Evolutionary conservation across 2,888 invertebrate species (phyloP).

Genomic region (Anaspis maculata): DNA sequence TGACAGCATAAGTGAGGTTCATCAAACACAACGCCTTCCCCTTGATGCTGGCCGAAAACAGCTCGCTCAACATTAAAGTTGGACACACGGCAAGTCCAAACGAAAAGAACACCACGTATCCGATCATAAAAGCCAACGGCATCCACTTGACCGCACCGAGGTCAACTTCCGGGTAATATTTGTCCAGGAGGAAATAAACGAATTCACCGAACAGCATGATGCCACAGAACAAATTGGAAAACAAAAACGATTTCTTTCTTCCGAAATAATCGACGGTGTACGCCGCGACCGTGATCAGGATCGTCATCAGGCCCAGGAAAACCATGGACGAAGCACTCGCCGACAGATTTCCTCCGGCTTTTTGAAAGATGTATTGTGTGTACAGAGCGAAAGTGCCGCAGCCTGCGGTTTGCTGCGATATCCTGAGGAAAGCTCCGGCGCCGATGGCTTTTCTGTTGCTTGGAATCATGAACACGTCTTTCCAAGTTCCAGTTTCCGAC

Average conservation of each 20-base stretch:
- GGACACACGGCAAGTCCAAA: constrained; percentile 29
- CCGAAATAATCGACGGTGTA: constrained; percentile 23
- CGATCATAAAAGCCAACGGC: constrained; percentile 29
- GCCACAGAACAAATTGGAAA: constrained; percentile 22
- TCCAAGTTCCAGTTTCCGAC: constrained; percentile 32
- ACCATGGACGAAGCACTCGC: constrained; percentile 27
- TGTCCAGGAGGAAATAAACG: constrained; percentile 24
- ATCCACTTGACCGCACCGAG: constrained; percentile 24
- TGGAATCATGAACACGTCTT: constrained; percentile 25
- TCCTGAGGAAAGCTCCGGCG: constrained; percentile 27
- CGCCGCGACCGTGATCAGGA: constrained; percentile 18
- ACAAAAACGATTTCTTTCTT: constrained; percentile 20
- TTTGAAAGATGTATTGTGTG: too few relatives aligned
- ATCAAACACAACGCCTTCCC: too few relatives aligned
- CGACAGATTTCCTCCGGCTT: too few relatives aligned
- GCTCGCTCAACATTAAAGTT: too few relatives aligned
- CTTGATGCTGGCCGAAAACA: too few relatives aligned
- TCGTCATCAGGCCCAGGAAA: constrained; percentile 16
- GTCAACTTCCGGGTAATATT: constrained; percentile 18
- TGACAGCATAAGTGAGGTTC: too few relatives aligned
- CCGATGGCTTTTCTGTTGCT: constrained; percentile 29
- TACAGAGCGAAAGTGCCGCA: too few relatives aligned
- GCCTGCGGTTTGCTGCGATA: constrained; percentile 31
- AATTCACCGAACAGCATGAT: constrained; percentile 19
- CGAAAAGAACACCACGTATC: constrained; percentile 23